Conservation (phyloP, 2,797 vertebrate genomes). For the Anisognathus igniventris region DNA sequence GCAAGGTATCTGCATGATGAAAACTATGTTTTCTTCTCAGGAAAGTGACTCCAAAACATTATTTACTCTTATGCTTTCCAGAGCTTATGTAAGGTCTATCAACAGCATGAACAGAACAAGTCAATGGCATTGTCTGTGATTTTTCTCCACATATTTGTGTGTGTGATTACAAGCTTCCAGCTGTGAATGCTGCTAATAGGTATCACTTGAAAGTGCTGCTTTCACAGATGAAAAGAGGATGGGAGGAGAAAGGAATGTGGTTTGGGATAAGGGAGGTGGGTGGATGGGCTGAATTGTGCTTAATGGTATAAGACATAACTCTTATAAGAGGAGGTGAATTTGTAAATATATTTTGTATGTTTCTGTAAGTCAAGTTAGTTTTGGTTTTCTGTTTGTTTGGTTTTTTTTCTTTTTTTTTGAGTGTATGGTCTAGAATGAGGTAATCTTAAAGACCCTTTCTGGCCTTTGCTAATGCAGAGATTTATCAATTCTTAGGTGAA, state of each 20-base stretch:
- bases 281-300: neutral
- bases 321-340: neutral
- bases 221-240: neutral
- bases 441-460: neutral
- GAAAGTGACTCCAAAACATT: neutral
- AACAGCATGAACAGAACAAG: neutral
- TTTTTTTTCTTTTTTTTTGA: neutral
- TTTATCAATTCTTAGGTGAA: neutral
- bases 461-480: neutral
- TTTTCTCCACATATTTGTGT: neutral
- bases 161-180: neutral
- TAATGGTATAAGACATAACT: accelerated
- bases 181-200: neutral
- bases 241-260: accelerated
- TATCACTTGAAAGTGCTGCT: neutral
- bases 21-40: neutral
- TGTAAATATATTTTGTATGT: neutral
- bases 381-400: neutral
- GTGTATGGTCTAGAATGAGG: neutral
- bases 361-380: neutral
- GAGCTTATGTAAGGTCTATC: neutral
- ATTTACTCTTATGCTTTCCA: neutral
- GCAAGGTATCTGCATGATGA: neutral
- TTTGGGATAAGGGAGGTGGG: neutral
- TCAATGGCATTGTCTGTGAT: neutral